A percentile compares a stretch with the other conserved stretches of the same genome.
These are phyloP conservation scores for Nerophis ophidion DNA, from an alignment of 2,113 vertebrate genomes.

Conservation along the genomic window DNA sequence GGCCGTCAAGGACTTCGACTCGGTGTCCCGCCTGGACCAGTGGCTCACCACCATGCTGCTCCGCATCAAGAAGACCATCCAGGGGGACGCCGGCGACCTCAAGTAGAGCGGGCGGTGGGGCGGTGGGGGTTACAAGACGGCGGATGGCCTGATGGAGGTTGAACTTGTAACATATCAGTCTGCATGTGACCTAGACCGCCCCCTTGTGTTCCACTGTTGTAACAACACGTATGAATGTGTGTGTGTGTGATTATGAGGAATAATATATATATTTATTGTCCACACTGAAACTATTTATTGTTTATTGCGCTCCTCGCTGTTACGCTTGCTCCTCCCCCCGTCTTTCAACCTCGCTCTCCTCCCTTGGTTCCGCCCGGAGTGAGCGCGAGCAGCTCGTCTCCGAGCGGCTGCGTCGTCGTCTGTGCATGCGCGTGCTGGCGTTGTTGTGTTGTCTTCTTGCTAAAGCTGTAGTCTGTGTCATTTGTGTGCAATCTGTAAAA, in stretches of 20 bases:
- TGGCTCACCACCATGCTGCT: slow-evolving; percentile 97
- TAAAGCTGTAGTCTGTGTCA: slow-evolving; percentile 48
- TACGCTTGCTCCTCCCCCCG: slow-evolving; percentile 34
- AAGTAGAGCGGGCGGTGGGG: slow-evolving; percentile 69
- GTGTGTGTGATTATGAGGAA: slow-evolving; percentile 15
- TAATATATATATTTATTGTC: slow-evolving; percentile 49
- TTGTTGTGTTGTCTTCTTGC: slow-evolving; percentile 23
- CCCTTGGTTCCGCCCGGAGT: no score
- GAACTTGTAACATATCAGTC: slow-evolving; percentile 62
- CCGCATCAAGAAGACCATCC: slow-evolving; percentile 96
- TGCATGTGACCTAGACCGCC: slow-evolving; percentile 57
- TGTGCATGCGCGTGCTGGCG: slow-evolving; percentile 63
- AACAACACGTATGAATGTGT: slow-evolving; percentile 29
- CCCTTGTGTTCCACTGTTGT: slow-evolving; percentile 44
- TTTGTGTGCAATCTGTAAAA: slow-evolving; percentile 52
- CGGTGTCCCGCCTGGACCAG: slow-evolving; percentile 91
- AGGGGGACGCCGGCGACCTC: slow-evolving; percentile 85
- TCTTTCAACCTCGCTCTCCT: not conserved
- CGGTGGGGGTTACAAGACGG: not conserved
- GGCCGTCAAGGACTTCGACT: slow-evolving; percentile 94
- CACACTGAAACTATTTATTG: slow-evolving; percentile 47
- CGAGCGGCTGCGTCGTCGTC: slow-evolving; percentile 23
- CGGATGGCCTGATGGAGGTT: slow-evolving; percentile 24
- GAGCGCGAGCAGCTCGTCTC: slow-evolving; percentile 12
- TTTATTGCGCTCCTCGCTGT: slow-evolving; percentile 62